phyloP scores from a whole-genome alignment of 2,888 invertebrate species.

The Plagodis pulveraria region DNA sequence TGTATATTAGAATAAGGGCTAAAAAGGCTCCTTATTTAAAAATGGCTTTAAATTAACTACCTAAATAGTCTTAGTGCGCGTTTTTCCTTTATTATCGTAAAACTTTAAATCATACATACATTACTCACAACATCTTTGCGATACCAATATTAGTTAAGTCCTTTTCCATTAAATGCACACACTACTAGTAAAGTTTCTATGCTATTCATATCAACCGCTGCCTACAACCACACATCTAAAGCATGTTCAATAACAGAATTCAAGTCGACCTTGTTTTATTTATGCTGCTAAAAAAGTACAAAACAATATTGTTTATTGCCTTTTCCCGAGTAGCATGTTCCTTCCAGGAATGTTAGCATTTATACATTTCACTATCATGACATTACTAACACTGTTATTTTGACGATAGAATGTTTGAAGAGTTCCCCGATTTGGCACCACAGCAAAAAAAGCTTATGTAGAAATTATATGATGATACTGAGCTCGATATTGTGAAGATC shows the following conservation, averaged over 20 bases:
- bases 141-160: constrained; percentile 9
- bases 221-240: too few relatives aligned
- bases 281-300: too few relatives aligned
- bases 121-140: not conserved
- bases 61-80: not conserved
- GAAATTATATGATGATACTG: constrained; percentile 53
- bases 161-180: constrained; percentile 6
- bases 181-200: not conserved
- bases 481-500: constrained; percentile 53
- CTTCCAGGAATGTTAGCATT: not conserved
- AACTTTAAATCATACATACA: not conserved
- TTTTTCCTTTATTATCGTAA: too few relatives aligned
- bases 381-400: constrained; percentile 76
- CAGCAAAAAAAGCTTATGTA: constrained; percentile 74
- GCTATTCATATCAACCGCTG: not conserved
- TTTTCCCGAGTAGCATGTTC: not conserved
- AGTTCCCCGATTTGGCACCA: constrained; percentile 80
- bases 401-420: constrained; percentile 82
- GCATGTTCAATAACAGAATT: too few relatives aligned
- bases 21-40: too few relatives aligned
- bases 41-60: too few relatives aligned
- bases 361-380: constrained; percentile 44
- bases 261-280: too few relatives aligned
- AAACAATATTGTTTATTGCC: not conserved
- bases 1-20: too few relatives aligned